Conservation (phyloP, 2,888 invertebrate species). For the Hylaea fasciaria region DNA sequence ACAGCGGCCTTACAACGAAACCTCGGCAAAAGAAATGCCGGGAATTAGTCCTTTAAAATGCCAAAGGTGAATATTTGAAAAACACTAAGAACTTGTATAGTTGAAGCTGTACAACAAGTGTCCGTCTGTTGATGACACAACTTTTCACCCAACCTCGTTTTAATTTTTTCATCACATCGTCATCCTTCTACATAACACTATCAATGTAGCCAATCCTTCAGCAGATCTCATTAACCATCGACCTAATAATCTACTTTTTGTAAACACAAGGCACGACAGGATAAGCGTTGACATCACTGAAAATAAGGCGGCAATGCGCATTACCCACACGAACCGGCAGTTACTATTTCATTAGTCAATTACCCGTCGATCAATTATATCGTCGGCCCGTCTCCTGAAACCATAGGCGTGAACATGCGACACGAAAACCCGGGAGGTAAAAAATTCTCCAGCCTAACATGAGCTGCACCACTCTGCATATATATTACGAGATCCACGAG, state of each 20-base stretch:
- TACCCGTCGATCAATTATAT: constrained; percentile 78
- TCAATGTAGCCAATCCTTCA: constrained; percentile 23
- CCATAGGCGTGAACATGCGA: constrained; percentile 74
- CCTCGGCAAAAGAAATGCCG: no score
- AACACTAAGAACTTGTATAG: no score
- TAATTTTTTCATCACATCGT: constrained; percentile 12
- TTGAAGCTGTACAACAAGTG: no score
- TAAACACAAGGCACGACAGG: constrained; percentile 20
- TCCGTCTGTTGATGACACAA: no score
- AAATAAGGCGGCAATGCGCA: constrained; percentile 46
- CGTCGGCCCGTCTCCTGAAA: constrained; percentile 70
- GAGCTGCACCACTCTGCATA: constrained; percentile 49
- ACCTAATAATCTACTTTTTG: constrained; percentile 34
- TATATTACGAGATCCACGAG: constrained; percentile 41
- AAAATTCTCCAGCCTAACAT: constrained; percentile 54
- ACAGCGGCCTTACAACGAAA: no score
- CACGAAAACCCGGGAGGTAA: constrained; percentile 77
- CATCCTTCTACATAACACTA: not conserved
- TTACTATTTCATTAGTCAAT: constrained; percentile 74
- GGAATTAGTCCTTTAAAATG: no score
- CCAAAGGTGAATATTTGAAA: no score
- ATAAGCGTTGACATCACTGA: constrained; percentile 33
- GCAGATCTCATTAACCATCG: constrained; percentile 16
- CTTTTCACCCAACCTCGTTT: constrained; percentile 8
- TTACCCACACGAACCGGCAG: constrained; percentile 45